A percentile compares a stretch with the other conserved stretches of the same genome.
These are phyloP conservation scores for Ladona fulva DNA, from an alignment of 1,140 invertebrate species.

Conservation along the genomic window DNA sequence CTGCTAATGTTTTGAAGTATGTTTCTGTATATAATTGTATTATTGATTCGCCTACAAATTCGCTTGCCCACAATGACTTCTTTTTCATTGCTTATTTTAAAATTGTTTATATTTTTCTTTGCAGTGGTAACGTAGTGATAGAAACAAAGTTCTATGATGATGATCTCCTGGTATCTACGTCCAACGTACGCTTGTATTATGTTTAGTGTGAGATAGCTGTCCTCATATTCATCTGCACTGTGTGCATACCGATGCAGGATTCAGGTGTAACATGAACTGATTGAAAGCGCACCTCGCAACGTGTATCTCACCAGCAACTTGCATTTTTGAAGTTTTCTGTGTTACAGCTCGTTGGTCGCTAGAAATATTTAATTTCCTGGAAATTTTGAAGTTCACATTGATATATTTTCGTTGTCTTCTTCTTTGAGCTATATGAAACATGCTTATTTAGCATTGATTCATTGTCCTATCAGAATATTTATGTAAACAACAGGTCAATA, in stretches of 20 bases:
- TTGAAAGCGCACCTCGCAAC: too few species aligned
- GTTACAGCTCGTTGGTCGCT: too few species aligned
- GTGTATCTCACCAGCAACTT: too few species aligned
- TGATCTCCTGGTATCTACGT: conserved; percentile 88
- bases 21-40: conserved; percentile 24
- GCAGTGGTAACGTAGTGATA: conserved; percentile 95
- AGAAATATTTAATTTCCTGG: too few species aligned
- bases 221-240: neutral
- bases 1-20: conserved; percentile 91
- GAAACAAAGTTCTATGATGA: conserved; percentile 98
- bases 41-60: neutral
- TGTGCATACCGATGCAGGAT: neutral
- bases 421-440: too few species aligned
- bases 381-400: too few species aligned
- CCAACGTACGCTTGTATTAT: conserved; percentile 91
- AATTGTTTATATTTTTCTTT: conserved; percentile 39
- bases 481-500: too few species aligned
- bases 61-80: conserved; percentile 18
- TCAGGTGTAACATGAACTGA: too few species aligned
- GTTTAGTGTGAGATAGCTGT: conserved; percentile 46
- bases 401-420: too few species aligned
- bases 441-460: too few species aligned
- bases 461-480: too few species aligned
- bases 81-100: conserved; percentile 12
- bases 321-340: too few species aligned